Evolutionary conservation across 2,797 vertebrate species (phyloP).

Genomic region (Paguma larvata): DNA sequence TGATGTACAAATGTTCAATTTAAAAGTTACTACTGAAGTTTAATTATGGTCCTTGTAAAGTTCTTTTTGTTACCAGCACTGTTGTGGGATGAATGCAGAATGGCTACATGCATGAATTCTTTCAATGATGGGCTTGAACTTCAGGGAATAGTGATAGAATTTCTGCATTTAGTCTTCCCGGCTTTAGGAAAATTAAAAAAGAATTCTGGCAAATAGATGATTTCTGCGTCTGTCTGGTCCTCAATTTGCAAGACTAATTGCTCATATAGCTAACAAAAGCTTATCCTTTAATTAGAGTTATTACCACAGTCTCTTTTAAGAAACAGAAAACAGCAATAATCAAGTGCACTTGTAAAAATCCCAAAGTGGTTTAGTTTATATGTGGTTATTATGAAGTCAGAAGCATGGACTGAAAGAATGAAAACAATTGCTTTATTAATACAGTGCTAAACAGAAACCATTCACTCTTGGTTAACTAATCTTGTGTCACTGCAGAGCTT

Average conservation of each 20-base stretch:
- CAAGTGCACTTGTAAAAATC: conserved; percentile 68
- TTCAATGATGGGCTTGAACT: background rate
- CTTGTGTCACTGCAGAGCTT: background rate
- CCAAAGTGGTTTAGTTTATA: conserved; percentile 49
- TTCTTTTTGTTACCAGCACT: background rate
- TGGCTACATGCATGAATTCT: background rate
- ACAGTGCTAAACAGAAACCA: conserved; percentile 56
- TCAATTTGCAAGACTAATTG: conserved; percentile 33
- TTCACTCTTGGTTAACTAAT: conserved; percentile 16
- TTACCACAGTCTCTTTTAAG: background rate
- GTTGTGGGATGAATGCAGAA: background rate
- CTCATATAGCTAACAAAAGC: conserved; percentile 50
- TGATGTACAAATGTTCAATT: background rate
- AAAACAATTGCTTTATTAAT: conserved; percentile 57
- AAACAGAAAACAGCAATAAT: conserved; percentile 61
- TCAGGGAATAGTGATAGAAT: background rate
- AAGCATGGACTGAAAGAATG: conserved; percentile 32
- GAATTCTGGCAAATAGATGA: background rate
- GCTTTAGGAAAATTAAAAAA: conserved; percentile 17
- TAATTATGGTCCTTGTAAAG: conserved; percentile 23
- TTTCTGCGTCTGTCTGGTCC: background rate
- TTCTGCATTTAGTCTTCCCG: conserved; percentile 18
- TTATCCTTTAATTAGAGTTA: conserved; percentile 33
- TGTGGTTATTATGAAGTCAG: background rate
- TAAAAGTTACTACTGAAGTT: conserved; percentile 33